These are phyloP conservation scores for Microplitis deprimator DNA, from an alignment of 2,888 invertebrate species.

Conservation along the genomic window DNA sequence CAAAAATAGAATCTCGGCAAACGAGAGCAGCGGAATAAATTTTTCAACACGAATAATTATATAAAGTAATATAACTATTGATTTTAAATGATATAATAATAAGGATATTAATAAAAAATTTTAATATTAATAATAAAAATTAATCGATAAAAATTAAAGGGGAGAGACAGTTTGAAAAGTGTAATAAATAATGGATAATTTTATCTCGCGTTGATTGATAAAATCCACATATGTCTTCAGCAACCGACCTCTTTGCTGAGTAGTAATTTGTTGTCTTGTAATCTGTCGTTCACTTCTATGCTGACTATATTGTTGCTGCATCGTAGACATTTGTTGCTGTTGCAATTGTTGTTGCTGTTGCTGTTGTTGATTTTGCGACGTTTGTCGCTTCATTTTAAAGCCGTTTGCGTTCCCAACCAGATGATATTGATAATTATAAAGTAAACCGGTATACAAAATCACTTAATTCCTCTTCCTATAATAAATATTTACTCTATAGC, in stretches of 20 bases:
- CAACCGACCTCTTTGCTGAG: constrained; percentile 82
- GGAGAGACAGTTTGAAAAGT: constrained; percentile 20
- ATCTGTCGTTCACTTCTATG: constrained; percentile 84
- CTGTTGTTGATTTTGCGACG: constrained; percentile 69
- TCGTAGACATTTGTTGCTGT: constrained; percentile 70
- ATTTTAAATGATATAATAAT: constrained; percentile 5
- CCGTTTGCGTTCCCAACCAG: constrained; percentile 36
- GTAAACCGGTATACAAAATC: constrained; percentile 44
- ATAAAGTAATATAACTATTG: background rate
- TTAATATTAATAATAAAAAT: background rate
- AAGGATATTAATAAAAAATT: background rate
- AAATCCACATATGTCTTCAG: constrained; percentile 30
- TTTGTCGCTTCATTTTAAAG: constrained; percentile 83
- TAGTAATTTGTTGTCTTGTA: constrained; percentile 82
- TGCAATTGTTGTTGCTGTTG: constrained; percentile 65
- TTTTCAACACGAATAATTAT: constrained; percentile 16
- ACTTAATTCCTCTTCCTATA: constrained; percentile 49
- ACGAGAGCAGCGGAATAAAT: constrained; percentile 33
- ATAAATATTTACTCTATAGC: constrained; percentile 42
- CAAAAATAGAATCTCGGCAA: constrained; percentile 67
- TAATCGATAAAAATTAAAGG: background rate
- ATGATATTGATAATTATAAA: constrained; percentile 41
- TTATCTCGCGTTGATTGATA: background rate
- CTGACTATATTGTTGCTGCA: constrained; percentile 72
- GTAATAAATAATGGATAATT: background rate